A percentile compares a stretch with the other conserved stretches of the same genome.
Conservation (phyloP, 2,888 invertebrate genomes). For the Chrysotoxum bicinctum region DNA sequence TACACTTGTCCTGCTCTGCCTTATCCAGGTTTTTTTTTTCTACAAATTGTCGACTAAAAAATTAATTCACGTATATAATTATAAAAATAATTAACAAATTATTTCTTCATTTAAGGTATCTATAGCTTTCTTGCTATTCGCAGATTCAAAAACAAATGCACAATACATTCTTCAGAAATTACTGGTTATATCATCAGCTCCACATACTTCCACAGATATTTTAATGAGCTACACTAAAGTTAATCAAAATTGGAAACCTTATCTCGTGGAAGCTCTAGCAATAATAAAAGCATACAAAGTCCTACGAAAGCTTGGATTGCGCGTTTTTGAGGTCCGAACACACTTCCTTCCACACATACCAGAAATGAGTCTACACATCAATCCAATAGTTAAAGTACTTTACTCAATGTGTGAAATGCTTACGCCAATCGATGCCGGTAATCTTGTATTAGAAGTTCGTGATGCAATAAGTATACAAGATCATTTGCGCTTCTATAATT, state of each 20-base stretch:
- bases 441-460: constrained; percentile 75
- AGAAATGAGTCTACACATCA: constrained; percentile 79
- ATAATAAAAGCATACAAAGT: constrained; percentile 81
- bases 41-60: no score
- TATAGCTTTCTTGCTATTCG: constrained; percentile 78
- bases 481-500: constrained; percentile 77
- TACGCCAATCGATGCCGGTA: constrained; percentile 76
- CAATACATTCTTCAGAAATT: constrained; percentile 78
- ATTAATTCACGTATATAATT: no score
- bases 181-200: constrained; percentile 73
- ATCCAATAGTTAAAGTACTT: constrained; percentile 81
- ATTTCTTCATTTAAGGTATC: constrained; percentile 76
- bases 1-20: no score
- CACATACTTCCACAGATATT: constrained; percentile 64
- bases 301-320: constrained; percentile 80
- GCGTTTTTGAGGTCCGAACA: constrained; percentile 75
- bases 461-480: constrained; percentile 73
- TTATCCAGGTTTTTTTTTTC: no score
- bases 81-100: neutral
- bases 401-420: constrained; percentile 82
- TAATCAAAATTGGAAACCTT: constrained; percentile 80
- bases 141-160: constrained; percentile 75
- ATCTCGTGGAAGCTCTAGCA: constrained; percentile 83
- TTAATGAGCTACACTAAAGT: constrained; percentile 77
- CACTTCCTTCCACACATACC: constrained; percentile 79